Base-by-base conservation (phyloP, 2,888 invertebrate genomes). In the Phania funesta region DNA sequence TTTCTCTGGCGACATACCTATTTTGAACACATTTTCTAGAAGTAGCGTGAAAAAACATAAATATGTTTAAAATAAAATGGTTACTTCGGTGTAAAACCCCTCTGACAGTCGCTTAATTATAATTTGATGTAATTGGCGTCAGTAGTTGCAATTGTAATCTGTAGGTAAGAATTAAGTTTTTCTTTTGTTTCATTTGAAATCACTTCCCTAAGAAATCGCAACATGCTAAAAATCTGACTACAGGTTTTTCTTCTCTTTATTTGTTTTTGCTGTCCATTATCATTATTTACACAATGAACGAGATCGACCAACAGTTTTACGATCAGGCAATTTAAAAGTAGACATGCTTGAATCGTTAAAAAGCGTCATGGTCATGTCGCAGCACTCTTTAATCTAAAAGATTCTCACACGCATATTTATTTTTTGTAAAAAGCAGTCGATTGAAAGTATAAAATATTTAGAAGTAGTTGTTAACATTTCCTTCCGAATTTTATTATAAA, bases 391-490 rank as follows among this genome's bases (percentile, higher is more conserved):
- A 16, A 9, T 20, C 41, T 22, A 56, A 54, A 77, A 26, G 13
- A 74, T 78, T 74, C 70, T 78, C 82, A 74, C 74, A 82, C 46
- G 52, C 78, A 35, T 67, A 20, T 35, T 44, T 56, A 41, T n/a
- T 68, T 41, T 80, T 35, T 8, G 50, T 52, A 24, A 11, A 35
- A 18, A 20, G 44, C 65, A 50, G 38, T 5, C 6, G 2, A 26
- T 13, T 44, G 9, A 65, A 65, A 5, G 64, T 24, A 32, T 62
- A n/a, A 9, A 1, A 35, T 70, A 11, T 56, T 32, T 2, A 44
- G 48, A 58, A 35, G n/a, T n/a, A n/a, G n/a, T n/a, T n/a, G n/a
- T n/a, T n/a, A n/a, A n/a, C n/a, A n/a, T n/a, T n/a, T n/a, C n/a
- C n/a, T n/a, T n/a, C n/a, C n/a, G n/a, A n/a, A n/a, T n/a, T n/a